Evolutionary conservation across 2,113 vertebrate species (phyloP), one percentile per base, ranked within the genome.

Genomic region (Phyllopteryx taeniolatus): DNA sequence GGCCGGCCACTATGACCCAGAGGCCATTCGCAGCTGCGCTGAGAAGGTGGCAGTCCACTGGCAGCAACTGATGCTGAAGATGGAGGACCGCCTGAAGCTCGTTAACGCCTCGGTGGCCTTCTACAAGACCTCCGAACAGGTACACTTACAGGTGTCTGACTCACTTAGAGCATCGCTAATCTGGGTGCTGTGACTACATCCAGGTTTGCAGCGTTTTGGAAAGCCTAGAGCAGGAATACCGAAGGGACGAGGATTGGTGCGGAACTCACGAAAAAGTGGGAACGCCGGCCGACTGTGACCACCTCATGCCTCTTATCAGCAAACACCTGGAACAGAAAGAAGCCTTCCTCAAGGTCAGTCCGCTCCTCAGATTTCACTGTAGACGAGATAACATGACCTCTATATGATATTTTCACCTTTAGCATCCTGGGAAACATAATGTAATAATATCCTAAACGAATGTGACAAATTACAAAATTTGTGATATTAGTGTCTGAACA

Each of bases 281-380:
- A 17, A 89, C 93, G 1, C 87, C 89, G 2, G 91, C 94, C 2
- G 96, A 99, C 80, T 93, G 92, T 13, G 98, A 99, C 76, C 96
- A 99, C 0, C 95, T 99, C 13, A 91, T 98, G 9, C 98, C 98
- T 54, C 94, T 98, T 82, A 98, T 99, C 93, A 97, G 95, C 88
- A 99, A 99, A 90, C 98, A 99, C 75, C 86, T 99, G 93, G 98
- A 99, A 78, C 98, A 99, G 92, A 99, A 99, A 67, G 98, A 99
- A 70, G 98, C 98, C 76, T 99, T 99, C 86, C 95, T 93, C 8
- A 93, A 93, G 90, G 92, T 93, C 56, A 79, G 12, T 43, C 3
- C 12, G 5, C 17, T 10, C 14, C 56, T 27, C 8, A 22, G 20
- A 6, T 35, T 63, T 63, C 19, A 11, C 61, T 63, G 3, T 2